Conservation (phyloP, 2,888 invertebrate genomes). For the Electrophaes corylata region DNA sequence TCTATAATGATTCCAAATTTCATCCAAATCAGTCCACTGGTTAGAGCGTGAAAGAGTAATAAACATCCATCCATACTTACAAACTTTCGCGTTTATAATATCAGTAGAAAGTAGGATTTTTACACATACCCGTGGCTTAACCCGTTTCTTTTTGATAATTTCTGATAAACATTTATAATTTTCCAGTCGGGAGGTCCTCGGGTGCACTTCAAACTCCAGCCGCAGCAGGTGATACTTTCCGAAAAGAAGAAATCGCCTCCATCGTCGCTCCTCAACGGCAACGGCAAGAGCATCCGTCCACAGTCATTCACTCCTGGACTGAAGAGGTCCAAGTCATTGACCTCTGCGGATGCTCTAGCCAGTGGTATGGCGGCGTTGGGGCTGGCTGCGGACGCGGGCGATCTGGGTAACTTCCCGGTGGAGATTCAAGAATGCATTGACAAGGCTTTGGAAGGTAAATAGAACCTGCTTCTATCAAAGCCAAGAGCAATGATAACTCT, state of each 20-base stretch:
- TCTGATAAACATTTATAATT: too few relatives aligned
- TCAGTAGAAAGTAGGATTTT: too few relatives aligned
- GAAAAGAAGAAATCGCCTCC: conserved; percentile 79
- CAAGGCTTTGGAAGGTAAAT: conserved; percentile 88
- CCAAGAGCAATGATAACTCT: too few relatives aligned
- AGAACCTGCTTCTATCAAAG: background rate
- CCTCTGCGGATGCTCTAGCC: conserved; percentile 89
- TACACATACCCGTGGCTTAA: too few relatives aligned
- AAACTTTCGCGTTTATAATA: too few relatives aligned
- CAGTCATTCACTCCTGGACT: conserved; percentile 80
- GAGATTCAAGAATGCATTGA: conserved; percentile 90
- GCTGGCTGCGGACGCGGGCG: conserved; percentile 88
- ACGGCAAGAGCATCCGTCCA: conserved; percentile 73
- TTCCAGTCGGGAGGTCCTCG: conserved; percentile 77
- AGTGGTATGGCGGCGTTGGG: conserved; percentile 88
- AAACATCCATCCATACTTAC: too few relatives aligned
- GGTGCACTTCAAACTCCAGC: conserved; percentile 85
- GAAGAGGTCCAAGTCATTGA: conserved; percentile 93
- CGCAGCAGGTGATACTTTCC: conserved; percentile 68
- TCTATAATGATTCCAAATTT: too few relatives aligned
- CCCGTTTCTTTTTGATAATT: too few relatives aligned
- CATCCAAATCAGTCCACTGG: too few relatives aligned
- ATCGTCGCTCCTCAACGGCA: conserved; percentile 72
- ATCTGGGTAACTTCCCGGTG: conserved; percentile 89
- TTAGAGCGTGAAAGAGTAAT: too few relatives aligned